Percentiles rank a stretch among this genome's conserved stretches.
Evolutionary conservation across 64 coral and sea anemone species (phyloP).

Genomic region (Montipora foliosa): DNA sequence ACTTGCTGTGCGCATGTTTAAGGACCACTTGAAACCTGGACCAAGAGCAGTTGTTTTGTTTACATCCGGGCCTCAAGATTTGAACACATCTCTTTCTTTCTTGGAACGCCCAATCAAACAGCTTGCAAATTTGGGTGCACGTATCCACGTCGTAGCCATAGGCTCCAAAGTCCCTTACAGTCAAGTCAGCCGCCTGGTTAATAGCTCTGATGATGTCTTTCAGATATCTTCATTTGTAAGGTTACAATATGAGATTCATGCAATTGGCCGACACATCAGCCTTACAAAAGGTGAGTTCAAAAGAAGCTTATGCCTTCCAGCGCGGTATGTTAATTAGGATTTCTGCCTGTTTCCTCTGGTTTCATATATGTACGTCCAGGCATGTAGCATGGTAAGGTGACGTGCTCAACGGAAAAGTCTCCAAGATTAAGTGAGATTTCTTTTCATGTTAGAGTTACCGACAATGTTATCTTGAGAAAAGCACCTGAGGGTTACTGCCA

Average conservation of each 20-base stretch:
- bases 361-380: too few relatives aligned
- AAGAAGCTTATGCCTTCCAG: not conserved
- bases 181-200: conserved; percentile 33
- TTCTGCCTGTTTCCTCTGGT: too few relatives aligned
- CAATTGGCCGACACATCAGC: conserved; percentile 14
- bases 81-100: not conserved
- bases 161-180: conserved; percentile 21
- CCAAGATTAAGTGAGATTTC: too few relatives aligned
- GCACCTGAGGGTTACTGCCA: too few relatives aligned
- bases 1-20: conserved; percentile 47
- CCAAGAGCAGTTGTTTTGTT: conserved; percentile 56
- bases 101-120: conserved; percentile 25
- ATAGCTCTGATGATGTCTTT: conserved; percentile 34
- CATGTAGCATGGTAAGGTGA: too few relatives aligned
- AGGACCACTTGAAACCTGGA: not conserved
- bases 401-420: too few relatives aligned
- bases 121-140: conserved; percentile 51
- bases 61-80: conserved; percentile 60
- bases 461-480: too few relatives aligned
- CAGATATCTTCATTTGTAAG: conserved; percentile 30
- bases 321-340: not conserved
- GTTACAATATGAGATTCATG: conserved; percentile 16
- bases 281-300: not conserved
- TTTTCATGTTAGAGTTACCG: too few relatives aligned
- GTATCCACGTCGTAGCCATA: conserved; percentile 77